Evolutionary conservation across 2,888 invertebrate genomes (phyloP).

Genomic region (Halocaridina rubra): DNA sequence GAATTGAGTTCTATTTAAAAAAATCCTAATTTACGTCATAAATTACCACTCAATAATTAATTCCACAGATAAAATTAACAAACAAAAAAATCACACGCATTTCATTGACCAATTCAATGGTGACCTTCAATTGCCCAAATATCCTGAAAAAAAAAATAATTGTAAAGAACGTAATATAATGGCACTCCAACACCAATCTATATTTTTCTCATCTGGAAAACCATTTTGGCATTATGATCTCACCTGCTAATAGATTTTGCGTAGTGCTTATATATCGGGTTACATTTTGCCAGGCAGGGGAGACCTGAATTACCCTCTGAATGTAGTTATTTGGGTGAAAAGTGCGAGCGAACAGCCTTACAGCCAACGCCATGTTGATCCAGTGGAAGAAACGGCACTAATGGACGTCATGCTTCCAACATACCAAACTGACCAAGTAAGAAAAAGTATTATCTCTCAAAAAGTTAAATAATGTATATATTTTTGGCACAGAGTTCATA

Average conservation of each 20-base stretch:
- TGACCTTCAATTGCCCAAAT: neutral
- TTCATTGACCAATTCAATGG: neutral
- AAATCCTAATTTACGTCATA: too few species aligned
- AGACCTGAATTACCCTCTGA: neutral
- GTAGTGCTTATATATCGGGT: slow-evolving; percentile 33
- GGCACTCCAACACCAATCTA: neutral
- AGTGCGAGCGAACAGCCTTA: neutral
- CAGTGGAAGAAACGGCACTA: neutral
- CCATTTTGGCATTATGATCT: neutral
- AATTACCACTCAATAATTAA: neutral
- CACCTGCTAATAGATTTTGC: slow-evolving; percentile 17
- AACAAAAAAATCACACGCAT: neutral
- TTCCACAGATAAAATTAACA: neutral
- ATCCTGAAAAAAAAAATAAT: too few species aligned
- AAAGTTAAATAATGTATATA: too few species aligned
- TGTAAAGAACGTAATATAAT: too few species aligned
- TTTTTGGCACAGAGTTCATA: too few species aligned
- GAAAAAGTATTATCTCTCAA: too few species aligned
- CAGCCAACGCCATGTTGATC: slow-evolving; percentile 15
- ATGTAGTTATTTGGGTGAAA: neutral
- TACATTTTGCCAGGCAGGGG: neutral
- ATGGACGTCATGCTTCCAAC: too few species aligned
- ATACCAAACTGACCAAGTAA: too few species aligned
- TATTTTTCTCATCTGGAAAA: neutral
- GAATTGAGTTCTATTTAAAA: too few species aligned